A percentile compares a stretch with the other conserved stretches of the same genome.
Conservation (phyloP, 2,113 vertebrate species). For the Leptobrachium leishanense region DNA sequence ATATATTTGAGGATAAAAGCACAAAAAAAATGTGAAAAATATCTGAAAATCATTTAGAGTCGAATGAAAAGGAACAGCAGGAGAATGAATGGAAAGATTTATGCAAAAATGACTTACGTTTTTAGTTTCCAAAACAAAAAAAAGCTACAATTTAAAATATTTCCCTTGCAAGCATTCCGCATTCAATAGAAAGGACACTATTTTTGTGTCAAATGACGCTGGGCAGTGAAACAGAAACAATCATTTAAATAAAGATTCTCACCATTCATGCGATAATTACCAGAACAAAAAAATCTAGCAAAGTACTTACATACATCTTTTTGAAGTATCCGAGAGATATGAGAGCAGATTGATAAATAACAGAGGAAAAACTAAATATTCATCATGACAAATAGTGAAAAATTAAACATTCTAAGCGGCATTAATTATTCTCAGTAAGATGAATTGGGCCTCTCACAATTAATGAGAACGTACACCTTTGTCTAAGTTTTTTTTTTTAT, state of each 20-base stretch:
- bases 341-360: constrained; percentile 71
- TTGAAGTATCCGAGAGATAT: constrained; percentile 65
- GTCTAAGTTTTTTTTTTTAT: constrained; percentile 78
- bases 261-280: constrained; percentile 54
- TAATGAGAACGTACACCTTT: constrained; percentile 90
- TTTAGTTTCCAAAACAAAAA: neutral
- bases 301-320: constrained; percentile 82
- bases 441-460: constrained; percentile 83
- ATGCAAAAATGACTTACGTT: no score
- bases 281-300: constrained; percentile 51
- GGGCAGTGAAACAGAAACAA: constrained; percentile 45
- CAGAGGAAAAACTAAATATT: constrained; percentile 75
- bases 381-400: constrained; percentile 81
- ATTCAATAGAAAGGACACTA: neutral
- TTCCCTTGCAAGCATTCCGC: neutral
- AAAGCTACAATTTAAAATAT: neutral
- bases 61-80: no score
- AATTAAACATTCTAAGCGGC: constrained; percentile 78
- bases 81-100: no score
- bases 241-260: constrained; percentile 13
- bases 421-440: constrained; percentile 80
- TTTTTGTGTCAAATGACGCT: neutral
- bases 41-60: no score
- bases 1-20: no score
- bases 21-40: no score